These are phyloP conservation scores for Melinaea menophilus DNA, from an alignment of 2,888 invertebrate genomes.

Conservation along the genomic window DNA sequence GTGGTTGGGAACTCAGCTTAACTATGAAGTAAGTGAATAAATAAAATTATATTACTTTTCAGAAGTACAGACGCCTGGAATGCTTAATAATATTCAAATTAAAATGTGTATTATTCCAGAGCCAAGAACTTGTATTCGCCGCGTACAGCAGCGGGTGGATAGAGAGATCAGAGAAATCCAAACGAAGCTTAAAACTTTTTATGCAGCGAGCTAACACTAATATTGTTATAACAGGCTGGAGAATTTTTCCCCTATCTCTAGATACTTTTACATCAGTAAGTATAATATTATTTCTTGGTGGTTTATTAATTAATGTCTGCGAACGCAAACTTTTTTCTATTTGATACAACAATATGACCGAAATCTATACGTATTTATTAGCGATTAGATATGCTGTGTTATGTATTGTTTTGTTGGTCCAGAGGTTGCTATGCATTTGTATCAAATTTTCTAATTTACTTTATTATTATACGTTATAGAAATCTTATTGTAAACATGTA, in stretches of 20 bases:
- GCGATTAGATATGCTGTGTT: too few species aligned
- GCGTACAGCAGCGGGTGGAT: slow-evolving; percentile 58
- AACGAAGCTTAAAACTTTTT: slow-evolving; percentile 32
- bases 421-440: too few species aligned
- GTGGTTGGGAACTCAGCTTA: slow-evolving; percentile 37
- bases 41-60: background rate
- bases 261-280: slow-evolving; percentile 49
- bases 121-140: slow-evolving; percentile 45
- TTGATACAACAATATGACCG: background rate
- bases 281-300: slow-evolving; percentile 1
- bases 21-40: slow-evolving; percentile 31
- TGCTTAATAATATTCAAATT: background rate
- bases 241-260: slow-evolving; percentile 55
- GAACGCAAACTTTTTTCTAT: background rate
- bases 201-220: slow-evolving; percentile 29
- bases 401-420: too few species aligned
- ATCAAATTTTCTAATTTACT: too few species aligned
- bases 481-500: too few species aligned
- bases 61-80: background rate
- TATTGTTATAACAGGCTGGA: slow-evolving; percentile 48
- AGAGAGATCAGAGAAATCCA: slow-evolving; percentile 37
- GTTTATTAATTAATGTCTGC: background rate
- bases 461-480: too few species aligned
- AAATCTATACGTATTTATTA: too few species aligned
- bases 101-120: slow-evolving; percentile 35